Evolutionary conservation across 2,797 vertebrate species (phyloP), one percentile per base, ranked within the genome.

Genomic region (Cynodonichthys magdalenae): DNA sequence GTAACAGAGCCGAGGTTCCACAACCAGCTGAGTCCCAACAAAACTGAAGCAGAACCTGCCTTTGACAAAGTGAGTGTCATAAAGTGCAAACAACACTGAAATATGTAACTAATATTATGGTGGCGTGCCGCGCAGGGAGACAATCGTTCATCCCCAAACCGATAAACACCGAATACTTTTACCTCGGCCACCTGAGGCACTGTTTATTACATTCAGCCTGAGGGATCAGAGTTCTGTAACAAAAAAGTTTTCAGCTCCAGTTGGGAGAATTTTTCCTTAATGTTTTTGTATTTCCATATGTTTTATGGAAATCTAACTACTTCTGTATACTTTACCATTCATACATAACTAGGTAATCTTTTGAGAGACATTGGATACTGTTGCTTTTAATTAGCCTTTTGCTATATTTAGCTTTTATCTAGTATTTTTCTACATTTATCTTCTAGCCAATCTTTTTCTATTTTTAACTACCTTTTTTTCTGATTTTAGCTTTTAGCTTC

Each of bases 21-120:
- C 5, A 95, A 99, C 82, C 97, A 99, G 83, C 94, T 99, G 42
- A 89, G 88, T 53, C 97, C 97, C 44, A 95, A 93, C 42, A 0
- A 49, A 44, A 95, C 95, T 0, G 55, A 82, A 0, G 84, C 90
- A 4, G 98, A 99, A 86, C 56, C 42, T 0, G 59, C 46, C 51
- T 82, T 98, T 59, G 92, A 95, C 56, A 50, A 90, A 93, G 97
- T 98, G 65, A 81, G 91, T 80, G 66, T 75, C 62, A 57, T 65
- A 36, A 24, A 29, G 24, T 14, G 36, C 29, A 75, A 72, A 72
- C 49, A 67, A 53, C 12, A 15, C 28, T 67, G 48, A 64, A 45
- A 29, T 47, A 15, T 64, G 45, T 71, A 66, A 69, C 53, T 53
- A 56, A 70, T 45, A 18, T 18, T 20, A 12, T 6, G 27, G 19